Evolutionary conservation across 2,888 invertebrate genomes (phyloP).

Genomic region (Nematopogon swammerdamellus): DNA sequence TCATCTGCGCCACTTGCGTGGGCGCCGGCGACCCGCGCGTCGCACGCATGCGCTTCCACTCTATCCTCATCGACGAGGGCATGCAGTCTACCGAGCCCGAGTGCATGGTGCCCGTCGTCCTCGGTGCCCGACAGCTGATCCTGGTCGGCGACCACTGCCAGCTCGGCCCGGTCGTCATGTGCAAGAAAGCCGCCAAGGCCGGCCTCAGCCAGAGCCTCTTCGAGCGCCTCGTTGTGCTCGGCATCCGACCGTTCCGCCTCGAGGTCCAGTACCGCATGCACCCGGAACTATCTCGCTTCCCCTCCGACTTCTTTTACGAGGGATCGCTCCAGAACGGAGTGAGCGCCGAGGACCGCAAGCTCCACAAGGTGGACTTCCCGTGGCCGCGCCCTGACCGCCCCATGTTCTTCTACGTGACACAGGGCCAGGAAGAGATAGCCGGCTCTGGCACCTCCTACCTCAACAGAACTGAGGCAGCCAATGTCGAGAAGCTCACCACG

Average conservation of each 20-base stretch:
- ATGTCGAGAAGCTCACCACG: conserved; percentile 97
- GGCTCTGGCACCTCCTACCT: conserved; percentile 98
- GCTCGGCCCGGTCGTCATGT: conserved; percentile 98
- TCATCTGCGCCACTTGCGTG: conserved; percentile 98
- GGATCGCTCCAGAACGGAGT: conserved; percentile 99
- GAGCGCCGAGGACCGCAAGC: conserved; percentile 89
- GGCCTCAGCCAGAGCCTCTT: conserved; percentile 97
- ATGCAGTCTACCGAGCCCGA: conserved; percentile 98
- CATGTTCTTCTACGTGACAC: conserved; percentile 98
- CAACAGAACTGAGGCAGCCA: conserved; percentile 97
- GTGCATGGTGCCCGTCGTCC: conserved; percentile 98
- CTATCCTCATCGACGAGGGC: conserved; percentile 95
- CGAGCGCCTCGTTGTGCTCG: conserved; percentile 94
- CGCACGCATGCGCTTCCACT: conserved; percentile 91
- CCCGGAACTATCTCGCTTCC: conserved; percentile 94
- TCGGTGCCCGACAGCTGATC: conserved; percentile 95
- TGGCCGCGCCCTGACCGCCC: conserved; percentile 97
- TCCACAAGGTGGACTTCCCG: conserved; percentile 91
- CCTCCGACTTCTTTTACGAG: conserved; percentile 99
- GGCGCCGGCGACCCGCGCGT: conserved; percentile 96
- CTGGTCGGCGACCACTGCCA: conserved; percentile 99
- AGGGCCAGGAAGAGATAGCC: conserved; percentile 98
- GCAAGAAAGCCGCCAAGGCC: conserved; percentile 96
- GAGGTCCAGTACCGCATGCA: conserved; percentile 99
- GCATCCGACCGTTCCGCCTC: conserved; percentile 93